Base-by-base conservation (phyloP, 2,888 invertebrate species). In the Acrocyrtus sp. region DNA sequence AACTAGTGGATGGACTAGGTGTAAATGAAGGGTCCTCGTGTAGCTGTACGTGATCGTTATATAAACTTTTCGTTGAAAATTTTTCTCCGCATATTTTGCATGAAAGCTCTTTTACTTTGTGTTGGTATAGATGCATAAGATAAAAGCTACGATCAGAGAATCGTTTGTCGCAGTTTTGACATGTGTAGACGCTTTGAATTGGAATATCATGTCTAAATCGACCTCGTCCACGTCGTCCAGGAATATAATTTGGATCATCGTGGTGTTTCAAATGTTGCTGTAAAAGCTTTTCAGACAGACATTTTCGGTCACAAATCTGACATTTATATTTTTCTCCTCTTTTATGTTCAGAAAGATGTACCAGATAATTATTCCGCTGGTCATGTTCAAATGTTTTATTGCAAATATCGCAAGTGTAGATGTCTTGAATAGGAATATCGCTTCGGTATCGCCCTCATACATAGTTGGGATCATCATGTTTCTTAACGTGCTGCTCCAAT, bases 341-440 rank as follows among this genome's bases (percentile, higher is more conserved):
- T n/a, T 27, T 22, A 10, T 63, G 63, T 3, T 50, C 5, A n/a
- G 8, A 3, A 12, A 58, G 2, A 22, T 63, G 70, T 1, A 54
- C 8, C 10, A 70, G 34, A 21, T 63, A 70, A 6, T 6, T 22
- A 12, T 50, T 24, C 17, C 70, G 19, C 8, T 50, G 12, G 4
- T 4, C 4, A 10, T 17, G 4, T 3, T 8, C 22, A 41, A 65
- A 56, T 4, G 2, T 8, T 19, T 34, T 29, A 6, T 27, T 19
- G 19, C 65, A 65, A 21, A 41, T 27, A 12, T 56, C 65, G 19
- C 63, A 63, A 3, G 63, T 51, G 15, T 63, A 63, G 1, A 26
- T 50, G 24, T 27, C 27, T 50, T 63, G 63, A 53, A 63, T n/a
- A 3, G 63, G 63, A n/a, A 63, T 54, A 29, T 48, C 48, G 4